A percentile compares a stretch with the other conserved stretches of the same genome.
These are phyloP conservation scores for Conger conger DNA, from an alignment of 2,113 vertebrate genomes.

Conservation along the genomic window DNA sequence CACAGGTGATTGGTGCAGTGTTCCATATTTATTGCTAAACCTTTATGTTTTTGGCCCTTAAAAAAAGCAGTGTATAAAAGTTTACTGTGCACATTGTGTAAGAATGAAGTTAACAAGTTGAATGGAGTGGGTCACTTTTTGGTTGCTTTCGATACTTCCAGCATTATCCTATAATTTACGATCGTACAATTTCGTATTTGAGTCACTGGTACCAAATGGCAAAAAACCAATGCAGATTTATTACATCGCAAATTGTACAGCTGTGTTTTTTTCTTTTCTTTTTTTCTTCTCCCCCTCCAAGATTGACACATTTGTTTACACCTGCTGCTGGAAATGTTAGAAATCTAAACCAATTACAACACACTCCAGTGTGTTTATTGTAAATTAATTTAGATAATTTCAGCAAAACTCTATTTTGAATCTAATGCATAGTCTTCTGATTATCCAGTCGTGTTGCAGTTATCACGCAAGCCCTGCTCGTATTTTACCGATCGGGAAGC, in stretches of 20 bases:
- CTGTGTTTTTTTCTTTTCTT: too few relatives aligned
- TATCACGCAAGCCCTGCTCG: slow-evolving; percentile 13
- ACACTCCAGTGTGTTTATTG: not conserved
- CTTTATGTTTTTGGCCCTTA: slow-evolving; percentile 16
- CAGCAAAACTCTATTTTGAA: not conserved
- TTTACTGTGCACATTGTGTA: slow-evolving; percentile 16
- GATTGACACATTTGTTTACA: not conserved
- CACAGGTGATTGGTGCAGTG: not conserved
- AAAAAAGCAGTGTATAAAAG: slow-evolving; percentile 28
- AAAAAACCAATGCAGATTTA: not conserved
- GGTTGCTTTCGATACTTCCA: not conserved
- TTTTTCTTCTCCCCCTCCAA: too few relatives aligned
- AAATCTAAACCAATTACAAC: not conserved
- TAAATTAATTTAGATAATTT: not conserved
- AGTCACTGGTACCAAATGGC: not conserved
- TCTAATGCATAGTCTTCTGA: not conserved
- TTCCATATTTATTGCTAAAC: not conserved
- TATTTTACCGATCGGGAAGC: slow-evolving; percentile 27
- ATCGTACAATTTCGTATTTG: not conserved
- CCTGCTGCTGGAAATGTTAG: not conserved
- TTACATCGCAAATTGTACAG: not conserved
- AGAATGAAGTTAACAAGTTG: slow-evolving; percentile 4
- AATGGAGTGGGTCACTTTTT: slow-evolving; percentile 13
- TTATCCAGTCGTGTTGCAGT: slow-evolving; percentile 1
- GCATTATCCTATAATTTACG: slow-evolving; percentile 6